These are phyloP conservation scores for Cremastinae sp. DNA, from an alignment of 2,888 invertebrate genomes.

Conservation along the genomic window DNA sequence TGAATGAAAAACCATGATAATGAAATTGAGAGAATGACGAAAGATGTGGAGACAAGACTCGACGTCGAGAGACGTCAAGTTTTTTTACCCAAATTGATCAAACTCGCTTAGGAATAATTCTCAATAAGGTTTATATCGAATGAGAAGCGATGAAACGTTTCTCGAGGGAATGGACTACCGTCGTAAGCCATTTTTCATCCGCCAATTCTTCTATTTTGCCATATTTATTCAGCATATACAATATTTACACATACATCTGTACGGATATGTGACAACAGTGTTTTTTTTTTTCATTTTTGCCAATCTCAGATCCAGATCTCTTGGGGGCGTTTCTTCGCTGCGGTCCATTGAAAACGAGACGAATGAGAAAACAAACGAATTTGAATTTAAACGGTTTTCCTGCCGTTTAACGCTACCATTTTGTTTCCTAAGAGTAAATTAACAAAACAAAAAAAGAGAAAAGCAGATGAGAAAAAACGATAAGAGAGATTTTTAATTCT, in stretches of 20 bases:
- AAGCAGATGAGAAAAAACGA: no score
- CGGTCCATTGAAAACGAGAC: conserved; percentile 17
- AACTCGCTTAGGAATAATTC: conserved; percentile 48
- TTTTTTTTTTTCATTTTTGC: conserved; percentile 10
- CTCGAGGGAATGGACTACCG: conserved; percentile 47
- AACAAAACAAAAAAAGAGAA: conserved; percentile 29
- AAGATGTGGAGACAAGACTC: conserved; percentile 20
- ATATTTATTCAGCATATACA: conserved; percentile 36
- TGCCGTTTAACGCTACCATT: conserved; percentile 57
- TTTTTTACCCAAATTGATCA: conserved; percentile 55
- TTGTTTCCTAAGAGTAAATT: conserved; percentile 55
- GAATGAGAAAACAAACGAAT: conserved; percentile 21
- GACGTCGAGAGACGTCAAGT: conserved; percentile 43
- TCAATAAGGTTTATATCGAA: conserved; percentile 35
- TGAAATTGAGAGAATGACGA: not conserved
- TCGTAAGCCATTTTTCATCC: conserved; percentile 38
- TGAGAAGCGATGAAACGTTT: not conserved
- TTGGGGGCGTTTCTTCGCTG: conserved; percentile 22
- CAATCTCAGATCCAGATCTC: conserved; percentile 22
- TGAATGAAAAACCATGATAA: conserved; percentile 4
- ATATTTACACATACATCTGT: conserved; percentile 29
- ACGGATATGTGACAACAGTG: no score
- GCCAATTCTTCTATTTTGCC: conserved; percentile 17
- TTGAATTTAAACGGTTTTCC: conserved; percentile 36
- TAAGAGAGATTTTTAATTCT: conserved; percentile 45